phyloP scores from a whole-genome alignment of 2,888 invertebrate genomes.

The Sminthurides aquaticus region DNA sequence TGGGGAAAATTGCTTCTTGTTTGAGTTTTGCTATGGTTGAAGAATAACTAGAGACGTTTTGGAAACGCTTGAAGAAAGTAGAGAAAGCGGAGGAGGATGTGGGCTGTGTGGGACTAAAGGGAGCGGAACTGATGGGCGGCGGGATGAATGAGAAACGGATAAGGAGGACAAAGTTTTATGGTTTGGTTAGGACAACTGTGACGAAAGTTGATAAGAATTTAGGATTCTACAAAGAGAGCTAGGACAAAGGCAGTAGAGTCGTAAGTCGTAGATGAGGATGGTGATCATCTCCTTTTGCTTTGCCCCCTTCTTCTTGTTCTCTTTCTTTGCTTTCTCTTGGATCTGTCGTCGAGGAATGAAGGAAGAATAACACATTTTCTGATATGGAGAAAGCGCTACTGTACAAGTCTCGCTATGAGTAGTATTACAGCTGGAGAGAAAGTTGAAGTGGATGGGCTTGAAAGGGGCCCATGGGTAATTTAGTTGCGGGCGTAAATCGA shows the following conservation, averaged over 20 bases:
- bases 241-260: background rate
- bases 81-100: background rate
- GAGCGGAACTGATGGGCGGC: background rate
- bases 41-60: no score
- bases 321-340: no score
- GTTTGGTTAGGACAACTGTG: background rate
- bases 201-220: background rate
- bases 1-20: background rate
- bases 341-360: no score
- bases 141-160: background rate
- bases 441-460: background rate
- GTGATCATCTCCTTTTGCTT: background rate
- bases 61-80: background rate
- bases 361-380: no score
- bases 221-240: background rate
- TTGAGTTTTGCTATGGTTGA: no score
- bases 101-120: background rate
- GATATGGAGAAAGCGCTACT: no score
- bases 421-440: background rate
- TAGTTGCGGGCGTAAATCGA: conserved; percentile 9
- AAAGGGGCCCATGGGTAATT: conserved; percentile 11
- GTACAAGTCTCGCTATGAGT: background rate
- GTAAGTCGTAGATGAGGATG: no score
- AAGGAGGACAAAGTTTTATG: background rate
- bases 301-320: background rate